Conservation (phyloP, 1,140 invertebrate genomes). For the Drosophila nannoptera region DNA sequence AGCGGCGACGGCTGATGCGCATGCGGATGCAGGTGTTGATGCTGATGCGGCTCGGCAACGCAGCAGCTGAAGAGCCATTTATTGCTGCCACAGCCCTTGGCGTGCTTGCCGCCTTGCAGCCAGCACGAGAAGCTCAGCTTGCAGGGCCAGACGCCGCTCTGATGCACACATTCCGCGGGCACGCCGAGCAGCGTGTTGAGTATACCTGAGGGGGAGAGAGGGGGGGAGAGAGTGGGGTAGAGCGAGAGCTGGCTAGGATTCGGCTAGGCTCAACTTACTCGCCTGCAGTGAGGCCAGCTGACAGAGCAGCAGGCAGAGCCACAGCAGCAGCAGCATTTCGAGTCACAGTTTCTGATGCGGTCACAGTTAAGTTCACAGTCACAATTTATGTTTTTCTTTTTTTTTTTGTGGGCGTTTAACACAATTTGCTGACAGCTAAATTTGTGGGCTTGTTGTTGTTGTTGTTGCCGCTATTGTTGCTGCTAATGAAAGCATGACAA, state of each 20-base stretch:
- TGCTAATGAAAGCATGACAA: slow-evolving; percentile 74
- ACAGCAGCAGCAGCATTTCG: slow-evolving; percentile 46
- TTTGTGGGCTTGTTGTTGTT: slow-evolving; percentile 19
- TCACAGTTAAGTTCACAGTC: slow-evolving; percentile 9
- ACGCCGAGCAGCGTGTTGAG: slow-evolving; percentile 83
- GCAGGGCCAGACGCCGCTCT: slow-evolving; percentile 82
- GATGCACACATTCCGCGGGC: slow-evolving; percentile 82
- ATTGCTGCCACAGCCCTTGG: slow-evolving; percentile 83
- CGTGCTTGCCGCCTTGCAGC: slow-evolving; percentile 83
- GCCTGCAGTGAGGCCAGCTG: slow-evolving; percentile 39
- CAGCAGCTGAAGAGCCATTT: slow-evolving; percentile 86
- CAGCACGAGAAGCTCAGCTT: slow-evolving; percentile 86
- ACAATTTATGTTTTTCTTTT: slow-evolving; percentile 17
- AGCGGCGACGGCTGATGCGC: slow-evolving; percentile 76
- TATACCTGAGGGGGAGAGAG: slow-evolving; percentile 46
- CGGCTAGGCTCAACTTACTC: slow-evolving; percentile 47
- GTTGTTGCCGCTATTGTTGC: slow-evolving; percentile 27
- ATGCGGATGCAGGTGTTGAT: slow-evolving; percentile 82
- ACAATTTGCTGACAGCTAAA: slow-evolving; percentile 43
- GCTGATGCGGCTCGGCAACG: slow-evolving; percentile 80
- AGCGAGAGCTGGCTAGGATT: background rate
- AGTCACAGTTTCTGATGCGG: slow-evolving; percentile 17
- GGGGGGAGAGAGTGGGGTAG: background rate
- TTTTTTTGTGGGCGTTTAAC: slow-evolving; percentile 35
- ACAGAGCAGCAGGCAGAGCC: slow-evolving; percentile 39